These are phyloP conservation scores for Dinoponera quadriceps DNA, from an alignment of 1,140 invertebrate genomes.

Conservation along the genomic window DNA sequence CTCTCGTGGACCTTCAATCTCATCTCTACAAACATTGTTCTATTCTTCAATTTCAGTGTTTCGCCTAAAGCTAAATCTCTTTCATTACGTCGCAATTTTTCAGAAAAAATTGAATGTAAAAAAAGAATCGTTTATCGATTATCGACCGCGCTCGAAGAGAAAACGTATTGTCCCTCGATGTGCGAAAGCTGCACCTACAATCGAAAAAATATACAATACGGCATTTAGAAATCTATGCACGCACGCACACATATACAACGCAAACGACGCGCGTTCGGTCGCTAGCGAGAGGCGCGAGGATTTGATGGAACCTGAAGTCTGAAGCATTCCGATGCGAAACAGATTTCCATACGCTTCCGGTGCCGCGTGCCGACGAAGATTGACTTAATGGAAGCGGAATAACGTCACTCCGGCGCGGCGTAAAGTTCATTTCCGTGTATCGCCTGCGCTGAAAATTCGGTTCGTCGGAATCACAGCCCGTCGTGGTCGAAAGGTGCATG, in stretches of 20 bases:
- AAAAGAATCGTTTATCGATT: too few species aligned
- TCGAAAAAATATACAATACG: too few species aligned
- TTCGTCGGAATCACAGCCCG: background rate
- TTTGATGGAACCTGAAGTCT: background rate
- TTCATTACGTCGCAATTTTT: too few species aligned
- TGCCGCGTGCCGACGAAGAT: conserved; percentile 13
- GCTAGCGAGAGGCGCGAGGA: background rate
- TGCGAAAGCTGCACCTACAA: too few species aligned
- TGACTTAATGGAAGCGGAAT: conserved; percentile 33
- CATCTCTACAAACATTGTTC: background rate
- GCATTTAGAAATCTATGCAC: too few species aligned
- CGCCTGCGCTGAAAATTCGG: conserved; percentile 18
- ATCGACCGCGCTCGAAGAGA: too few species aligned
- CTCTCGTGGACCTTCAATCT: too few species aligned
- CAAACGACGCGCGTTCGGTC: background rate
- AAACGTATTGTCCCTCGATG: too few species aligned
- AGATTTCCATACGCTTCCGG: conserved; percentile 11
- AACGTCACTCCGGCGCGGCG: conserved; percentile 18
- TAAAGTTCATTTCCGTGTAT: conserved; percentile 48
- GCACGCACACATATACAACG: too few species aligned
- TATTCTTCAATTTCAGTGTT: background rate
- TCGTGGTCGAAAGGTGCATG: conserved; percentile 14
- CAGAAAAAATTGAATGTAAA: too few species aligned
- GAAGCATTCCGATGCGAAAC: background rate
- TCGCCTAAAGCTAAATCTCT: too few species aligned